A percentile compares a stretch with the other conserved stretches of the same genome.
phyloP scores from a whole-genome alignment of 1,140 invertebrate genomes.

The Homarus americanus region DNA sequence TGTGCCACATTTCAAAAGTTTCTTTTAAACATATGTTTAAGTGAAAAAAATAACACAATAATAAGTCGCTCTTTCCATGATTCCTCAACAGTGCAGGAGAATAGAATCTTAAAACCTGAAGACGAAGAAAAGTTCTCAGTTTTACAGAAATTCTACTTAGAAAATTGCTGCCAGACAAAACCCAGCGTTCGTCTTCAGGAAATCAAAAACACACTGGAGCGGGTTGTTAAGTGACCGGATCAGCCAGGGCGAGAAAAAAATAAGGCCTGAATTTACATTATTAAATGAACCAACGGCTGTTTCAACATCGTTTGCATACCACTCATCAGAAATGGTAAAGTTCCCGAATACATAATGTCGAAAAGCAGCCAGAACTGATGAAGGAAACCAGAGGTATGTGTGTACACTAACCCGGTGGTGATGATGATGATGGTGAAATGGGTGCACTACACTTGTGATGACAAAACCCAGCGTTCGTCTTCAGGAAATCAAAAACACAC shows the following conservation, averaged over 20 bases:
- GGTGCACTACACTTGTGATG: no score
- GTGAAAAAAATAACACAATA: no score
- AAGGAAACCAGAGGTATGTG: background rate
- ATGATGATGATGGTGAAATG: no score
- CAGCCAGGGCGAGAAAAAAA: constrained; percentile 35
- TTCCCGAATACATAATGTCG: constrained; percentile 43
- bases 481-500: constrained; percentile 12
- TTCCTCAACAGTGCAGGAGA: no score
- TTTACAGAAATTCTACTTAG: background rate
- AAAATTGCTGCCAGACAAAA: background rate
- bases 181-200: background rate
- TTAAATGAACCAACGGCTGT: constrained; percentile 62
- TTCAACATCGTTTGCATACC: constrained; percentile 67
- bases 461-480: background rate
- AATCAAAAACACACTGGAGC: constrained; percentile 6
- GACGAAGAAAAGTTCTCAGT: no score
- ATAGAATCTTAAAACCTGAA: no score
- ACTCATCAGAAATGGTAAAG: constrained; percentile 68
- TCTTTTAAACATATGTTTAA: no score
- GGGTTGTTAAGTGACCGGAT: constrained; percentile 33
- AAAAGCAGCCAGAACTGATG: background rate
- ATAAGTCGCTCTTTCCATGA: no score
- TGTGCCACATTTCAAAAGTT: no score
- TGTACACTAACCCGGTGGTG: background rate
- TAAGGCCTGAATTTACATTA: constrained; percentile 60